phyloP scores from a whole-genome alignment of 2,113 vertebrate genomes.

The Heterocephalus glaber region DNA sequence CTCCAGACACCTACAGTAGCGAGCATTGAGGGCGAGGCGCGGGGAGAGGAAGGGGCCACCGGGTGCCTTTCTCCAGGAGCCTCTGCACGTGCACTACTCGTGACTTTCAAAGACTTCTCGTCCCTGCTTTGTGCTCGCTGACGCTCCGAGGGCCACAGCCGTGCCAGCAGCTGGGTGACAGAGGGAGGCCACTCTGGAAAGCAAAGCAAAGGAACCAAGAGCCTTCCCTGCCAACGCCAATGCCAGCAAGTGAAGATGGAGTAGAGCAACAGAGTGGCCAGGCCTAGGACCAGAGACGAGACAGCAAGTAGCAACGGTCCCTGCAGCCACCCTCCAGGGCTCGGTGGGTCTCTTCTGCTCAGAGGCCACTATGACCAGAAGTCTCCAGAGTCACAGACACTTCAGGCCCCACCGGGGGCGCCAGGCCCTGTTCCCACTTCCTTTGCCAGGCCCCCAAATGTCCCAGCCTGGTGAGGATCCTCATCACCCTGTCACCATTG shows the following conservation, averaged over 20 bases:
- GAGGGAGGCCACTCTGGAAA: neutral
- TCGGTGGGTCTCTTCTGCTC: neutral
- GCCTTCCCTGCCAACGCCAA: neutral
- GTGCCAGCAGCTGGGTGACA: neutral
- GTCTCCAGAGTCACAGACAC: neutral
- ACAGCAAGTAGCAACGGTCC: neutral
- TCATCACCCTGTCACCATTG: rapidly evolving
- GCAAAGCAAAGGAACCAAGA: neutral
- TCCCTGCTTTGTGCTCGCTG: neutral
- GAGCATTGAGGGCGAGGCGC: constrained; percentile 7
- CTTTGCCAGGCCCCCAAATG: neutral
- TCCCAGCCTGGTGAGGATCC: neutral
- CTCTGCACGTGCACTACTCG: neutral
- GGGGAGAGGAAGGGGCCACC: neutral
- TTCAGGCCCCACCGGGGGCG: neutral
- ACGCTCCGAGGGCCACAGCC: neutral
- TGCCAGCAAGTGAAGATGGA: neutral
- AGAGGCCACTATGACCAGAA: neutral
- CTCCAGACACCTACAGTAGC: constrained; percentile 12
- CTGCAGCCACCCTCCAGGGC: neutral
- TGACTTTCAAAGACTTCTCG: constrained; percentile 28
- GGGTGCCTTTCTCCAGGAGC: neutral
- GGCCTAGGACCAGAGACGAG: neutral
- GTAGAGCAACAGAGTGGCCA: neutral
- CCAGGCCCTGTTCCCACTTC: neutral